These are phyloP conservation scores for Prolemur simus DNA, from an alignment of 2,113 vertebrate species.

Conservation along the genomic window DNA sequence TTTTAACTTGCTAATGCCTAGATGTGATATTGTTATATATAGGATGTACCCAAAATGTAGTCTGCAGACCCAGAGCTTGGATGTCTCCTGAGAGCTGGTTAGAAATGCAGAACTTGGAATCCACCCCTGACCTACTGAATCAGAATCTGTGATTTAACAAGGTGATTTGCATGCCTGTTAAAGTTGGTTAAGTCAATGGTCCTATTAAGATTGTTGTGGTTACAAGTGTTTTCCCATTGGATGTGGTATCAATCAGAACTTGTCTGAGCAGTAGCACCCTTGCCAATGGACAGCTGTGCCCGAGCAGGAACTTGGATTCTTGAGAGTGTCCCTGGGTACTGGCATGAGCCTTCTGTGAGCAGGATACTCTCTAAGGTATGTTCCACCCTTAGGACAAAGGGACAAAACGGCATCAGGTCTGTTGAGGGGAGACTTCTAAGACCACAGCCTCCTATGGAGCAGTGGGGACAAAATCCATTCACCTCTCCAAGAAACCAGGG, in stretches of 20 bases:
- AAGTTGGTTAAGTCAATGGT: not conserved
- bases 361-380: not conserved
- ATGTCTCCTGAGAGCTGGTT: not conserved
- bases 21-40: not conserved
- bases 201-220: not conserved
- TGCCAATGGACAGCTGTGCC: not conserved
- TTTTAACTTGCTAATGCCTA: not conserved
- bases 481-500: not conserved
- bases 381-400: not conserved
- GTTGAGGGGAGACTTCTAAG: not conserved
- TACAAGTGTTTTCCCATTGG: not conserved
- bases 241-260: not conserved
- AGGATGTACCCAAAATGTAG: not conserved
- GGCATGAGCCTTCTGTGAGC: not conserved
- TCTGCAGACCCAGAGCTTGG: not conserved
- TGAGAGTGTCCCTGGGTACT: not conserved
- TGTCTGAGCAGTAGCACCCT: not conserved
- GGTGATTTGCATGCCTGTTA: not conserved
- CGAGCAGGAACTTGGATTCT: not conserved
- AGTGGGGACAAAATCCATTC: not conserved
- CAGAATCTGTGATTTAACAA: not conserved
- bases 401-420: not conserved
- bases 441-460: not conserved
- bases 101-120: not conserved
- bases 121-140: not conserved